Evolutionary conservation across 2,888 invertebrate genomes (phyloP).

Genomic region (Cotesia congregata): DNA sequence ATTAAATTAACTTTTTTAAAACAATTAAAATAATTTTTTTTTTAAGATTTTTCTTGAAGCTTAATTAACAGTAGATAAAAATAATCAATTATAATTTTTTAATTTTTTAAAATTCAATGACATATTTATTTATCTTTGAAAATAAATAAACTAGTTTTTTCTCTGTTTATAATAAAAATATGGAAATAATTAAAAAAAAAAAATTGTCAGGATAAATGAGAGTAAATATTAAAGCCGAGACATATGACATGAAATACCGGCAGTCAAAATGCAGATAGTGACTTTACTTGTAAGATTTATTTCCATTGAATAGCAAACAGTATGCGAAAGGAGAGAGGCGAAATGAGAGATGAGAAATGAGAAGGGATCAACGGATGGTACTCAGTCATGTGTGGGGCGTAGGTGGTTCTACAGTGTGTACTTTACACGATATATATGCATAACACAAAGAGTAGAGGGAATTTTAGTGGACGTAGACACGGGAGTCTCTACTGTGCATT

Average conservation of each 20-base stretch:
- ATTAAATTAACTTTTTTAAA: too few relatives aligned
- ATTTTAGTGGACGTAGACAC: constrained; percentile 39
- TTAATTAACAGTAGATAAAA: too few relatives aligned
- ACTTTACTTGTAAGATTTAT: constrained; percentile 4
- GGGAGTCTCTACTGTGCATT: constrained; percentile 54
- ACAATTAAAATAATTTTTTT: too few relatives aligned
- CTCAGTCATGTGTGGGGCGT: background rate
- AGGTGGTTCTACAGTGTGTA: background rate
- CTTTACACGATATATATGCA: background rate
- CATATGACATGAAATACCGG: background rate
- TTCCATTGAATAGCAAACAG: constrained; percentile 10
- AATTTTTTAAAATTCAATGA: too few relatives aligned
- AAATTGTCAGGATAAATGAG: background rate
- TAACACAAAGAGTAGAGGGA: constrained; percentile 16
- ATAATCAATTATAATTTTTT: too few relatives aligned
- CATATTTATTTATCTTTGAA: too few relatives aligned
- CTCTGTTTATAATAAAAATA: too few relatives aligned
- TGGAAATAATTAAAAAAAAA: too few relatives aligned
- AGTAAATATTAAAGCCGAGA: background rate
- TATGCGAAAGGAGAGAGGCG: background rate
- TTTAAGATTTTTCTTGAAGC: too few relatives aligned
- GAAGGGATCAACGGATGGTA: constrained; percentile 7
- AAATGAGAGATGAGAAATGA: background rate
- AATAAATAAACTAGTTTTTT: too few relatives aligned
- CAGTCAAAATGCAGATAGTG: background rate